Evolutionary conservation across 1,140 invertebrate genomes (phyloP), one percentile per base, ranked within the genome.

Genomic region (Pteromalus puparum): DNA sequence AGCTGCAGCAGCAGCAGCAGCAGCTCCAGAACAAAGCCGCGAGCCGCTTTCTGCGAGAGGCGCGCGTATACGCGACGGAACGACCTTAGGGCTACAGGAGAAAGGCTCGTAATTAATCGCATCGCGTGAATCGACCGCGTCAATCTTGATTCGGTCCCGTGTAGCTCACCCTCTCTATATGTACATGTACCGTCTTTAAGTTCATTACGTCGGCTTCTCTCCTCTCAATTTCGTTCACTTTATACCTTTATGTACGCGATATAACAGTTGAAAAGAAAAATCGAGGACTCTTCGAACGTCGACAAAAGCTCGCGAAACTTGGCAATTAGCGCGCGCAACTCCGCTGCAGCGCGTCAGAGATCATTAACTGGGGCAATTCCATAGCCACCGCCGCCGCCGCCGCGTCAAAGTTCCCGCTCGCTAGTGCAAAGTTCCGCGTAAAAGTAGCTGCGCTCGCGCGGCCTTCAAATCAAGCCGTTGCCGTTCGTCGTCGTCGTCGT

Each of bases 81-180:
- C 70, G 28, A 75, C 24, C 15, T 30, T 28, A 26, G 75, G 75
- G 46, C 24, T 28, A 70, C 9, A 24, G 28, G 26, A 48, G 75
- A 53, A 42, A 46, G 42, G n/a, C 53, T 76, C 13, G 26, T 83
- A 83, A 83, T 83, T 83, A 83, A 77, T 83, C 75, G 82, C 74
- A 83, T 77, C 75, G 26, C 12, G 53, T 72, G 68, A 72, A 34
- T 34, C 68, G 68, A 30, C 68, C 68, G 30, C 7, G 72, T 28
- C 28, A 74, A 74, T 74, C 72, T 74, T 74, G 34, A 74, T 38
- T 38, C 18, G 28, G 15, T 5, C 30, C 30, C 30, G 30, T 5
- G 30, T 34, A 34, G 30, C 30, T 34, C 30, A 38, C 30, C 18
- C 72, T 34, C 34, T 9, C 1, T 61, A 53, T 53, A 46, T 10